Conservation (phyloP, 2,113 vertebrate genomes). For the Pygoscelis antarcticus region DNA sequence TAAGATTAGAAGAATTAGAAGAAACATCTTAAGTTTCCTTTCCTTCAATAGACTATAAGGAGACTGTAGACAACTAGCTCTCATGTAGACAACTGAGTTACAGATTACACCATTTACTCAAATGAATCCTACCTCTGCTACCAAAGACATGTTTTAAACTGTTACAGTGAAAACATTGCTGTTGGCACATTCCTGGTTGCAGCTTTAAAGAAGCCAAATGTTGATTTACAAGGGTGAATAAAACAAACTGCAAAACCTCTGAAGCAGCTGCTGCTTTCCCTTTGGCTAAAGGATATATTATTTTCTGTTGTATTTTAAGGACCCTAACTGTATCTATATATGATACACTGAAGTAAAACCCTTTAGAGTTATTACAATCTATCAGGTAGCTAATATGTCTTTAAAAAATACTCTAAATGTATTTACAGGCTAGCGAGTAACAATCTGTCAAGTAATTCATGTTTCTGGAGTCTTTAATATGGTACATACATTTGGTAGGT, state of each 20-base stretch:
- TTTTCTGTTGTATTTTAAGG: conserved; percentile 24
- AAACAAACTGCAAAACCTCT: neutral
- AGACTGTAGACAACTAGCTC: neutral
- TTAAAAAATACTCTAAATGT: conserved; percentile 31
- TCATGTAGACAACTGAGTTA: neutral
- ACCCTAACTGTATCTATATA: neutral
- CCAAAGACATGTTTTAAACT: neutral
- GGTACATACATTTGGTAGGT: neutral
- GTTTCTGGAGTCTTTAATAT: conserved; percentile 31
- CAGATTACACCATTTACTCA: neutral
- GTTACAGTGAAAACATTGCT: neutral
- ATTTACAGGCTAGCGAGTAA: conserved; percentile 28
- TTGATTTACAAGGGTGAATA: conserved; percentile 3
- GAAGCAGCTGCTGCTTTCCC: neutral
- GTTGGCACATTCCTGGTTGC: neutral
- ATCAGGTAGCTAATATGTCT: conserved; percentile 8
- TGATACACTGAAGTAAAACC: neutral
- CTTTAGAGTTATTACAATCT: neutral
- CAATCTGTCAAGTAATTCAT: conserved; percentile 9
- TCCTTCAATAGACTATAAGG: neutral
- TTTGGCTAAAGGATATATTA: neutral
- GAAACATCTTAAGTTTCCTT: neutral
- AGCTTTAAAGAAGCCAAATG: neutral
- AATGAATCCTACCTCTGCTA: neutral
- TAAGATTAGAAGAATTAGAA: neutral